Conservation (phyloP, 2,113 vertebrate genomes). For the Corydoras maculifer region DNA sequence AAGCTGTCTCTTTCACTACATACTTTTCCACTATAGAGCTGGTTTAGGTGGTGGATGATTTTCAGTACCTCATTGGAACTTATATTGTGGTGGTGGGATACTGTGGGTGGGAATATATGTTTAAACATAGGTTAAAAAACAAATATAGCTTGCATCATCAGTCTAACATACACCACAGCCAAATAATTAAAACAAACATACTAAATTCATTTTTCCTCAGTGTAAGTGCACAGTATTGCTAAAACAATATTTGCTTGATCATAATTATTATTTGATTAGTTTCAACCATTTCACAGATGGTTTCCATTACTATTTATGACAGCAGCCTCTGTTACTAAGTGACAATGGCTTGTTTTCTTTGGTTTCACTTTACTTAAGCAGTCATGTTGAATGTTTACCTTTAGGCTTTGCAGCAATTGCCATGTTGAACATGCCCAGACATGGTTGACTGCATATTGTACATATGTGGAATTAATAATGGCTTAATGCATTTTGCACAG, state of each 20-base stretch:
- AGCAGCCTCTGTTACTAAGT: neutral
- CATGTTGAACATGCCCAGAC: constrained; percentile 14
- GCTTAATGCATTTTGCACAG: constrained; percentile 21
- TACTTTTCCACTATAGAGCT: too few species aligned
- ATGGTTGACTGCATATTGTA: constrained; percentile 13
- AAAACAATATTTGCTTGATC: constrained; percentile 9
- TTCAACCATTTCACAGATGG: constrained; percentile 5
- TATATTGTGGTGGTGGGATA: too few species aligned
- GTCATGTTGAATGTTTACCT: constrained; percentile 9
- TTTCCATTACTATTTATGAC: neutral
- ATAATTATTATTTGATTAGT: constrained; percentile 20
- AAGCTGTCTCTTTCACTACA: too few species aligned
- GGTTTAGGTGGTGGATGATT: too few species aligned
- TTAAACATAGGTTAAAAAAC: too few species aligned
- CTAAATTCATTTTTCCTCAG: too few species aligned
- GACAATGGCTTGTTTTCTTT: neutral
- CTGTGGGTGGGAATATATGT: too few species aligned
- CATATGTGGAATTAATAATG: constrained; percentile 32
- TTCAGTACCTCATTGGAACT: too few species aligned
- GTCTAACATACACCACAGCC: too few species aligned
- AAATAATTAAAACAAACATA: too few species aligned
- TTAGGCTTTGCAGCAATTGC: constrained; percentile 1
- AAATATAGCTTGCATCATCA: too few species aligned
- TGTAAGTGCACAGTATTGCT: neutral
- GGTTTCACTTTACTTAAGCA: constrained; percentile 1